Evolutionary conservation across 2,888 invertebrate species (phyloP).

Genomic region (Nesidiocoris tenuis): DNA sequence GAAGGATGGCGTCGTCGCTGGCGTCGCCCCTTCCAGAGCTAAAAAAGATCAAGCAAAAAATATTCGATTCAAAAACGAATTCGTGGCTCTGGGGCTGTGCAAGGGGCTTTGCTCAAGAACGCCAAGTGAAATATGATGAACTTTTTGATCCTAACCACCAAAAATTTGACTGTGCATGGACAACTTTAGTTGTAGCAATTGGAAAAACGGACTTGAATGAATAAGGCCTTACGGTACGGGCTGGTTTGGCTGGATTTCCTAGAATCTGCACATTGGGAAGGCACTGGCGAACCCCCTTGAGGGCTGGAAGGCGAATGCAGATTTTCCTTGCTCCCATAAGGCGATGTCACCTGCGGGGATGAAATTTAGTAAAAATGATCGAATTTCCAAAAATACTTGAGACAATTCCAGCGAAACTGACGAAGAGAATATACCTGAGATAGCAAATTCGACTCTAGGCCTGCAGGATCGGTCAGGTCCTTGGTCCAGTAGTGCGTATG

Average conservation of each 20-base stretch:
- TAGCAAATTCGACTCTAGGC: constrained; percentile 57
- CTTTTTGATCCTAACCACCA: too few relatives aligned
- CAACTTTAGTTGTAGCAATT: too few relatives aligned
- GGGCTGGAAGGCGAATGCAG: constrained; percentile 64
- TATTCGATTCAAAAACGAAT: background rate
- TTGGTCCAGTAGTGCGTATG: constrained; percentile 98
- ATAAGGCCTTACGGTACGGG: constrained; percentile 53
- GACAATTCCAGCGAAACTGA: too few relatives aligned
- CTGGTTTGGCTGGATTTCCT: constrained; percentile 70
- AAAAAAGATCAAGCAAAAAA: background rate
- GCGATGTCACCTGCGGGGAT: constrained; percentile 65
- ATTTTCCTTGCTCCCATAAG: constrained; percentile 69
- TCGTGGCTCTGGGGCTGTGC: background rate
- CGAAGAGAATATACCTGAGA: constrained; percentile 60
- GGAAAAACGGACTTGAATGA: too few relatives aligned
- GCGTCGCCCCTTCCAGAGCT: constrained; percentile 7
- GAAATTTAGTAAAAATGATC: too few relatives aligned
- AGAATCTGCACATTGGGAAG: constrained; percentile 57
- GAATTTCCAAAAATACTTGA: too few relatives aligned
- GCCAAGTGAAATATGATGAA: too few relatives aligned
- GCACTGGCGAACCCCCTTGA: constrained; percentile 58
- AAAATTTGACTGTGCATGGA: too few relatives aligned
- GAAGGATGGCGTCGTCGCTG: constrained; percentile 58
- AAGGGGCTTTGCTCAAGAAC: too few relatives aligned
- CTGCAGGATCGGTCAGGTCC: constrained; percentile 64